phyloP scores from a whole-genome alignment of 2,797 vertebrate genomes.

The Notolepis coatsorum region DNA sequence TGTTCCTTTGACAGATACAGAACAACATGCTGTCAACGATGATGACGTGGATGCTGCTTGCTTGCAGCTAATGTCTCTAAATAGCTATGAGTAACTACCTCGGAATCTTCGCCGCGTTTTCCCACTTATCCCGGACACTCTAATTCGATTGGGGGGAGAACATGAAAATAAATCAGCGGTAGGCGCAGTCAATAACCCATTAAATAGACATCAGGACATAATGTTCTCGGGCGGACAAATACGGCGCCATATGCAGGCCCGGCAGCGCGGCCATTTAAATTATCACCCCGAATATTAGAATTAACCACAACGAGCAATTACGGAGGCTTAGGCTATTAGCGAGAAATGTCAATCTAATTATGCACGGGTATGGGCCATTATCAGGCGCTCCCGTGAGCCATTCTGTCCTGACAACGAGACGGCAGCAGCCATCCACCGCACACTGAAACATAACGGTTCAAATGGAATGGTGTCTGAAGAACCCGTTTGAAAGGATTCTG shows the following conservation, averaged over 20 bases:
- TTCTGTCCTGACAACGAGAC: constrained; percentile 18
- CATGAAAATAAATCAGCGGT: neutral
- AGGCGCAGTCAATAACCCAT: neutral
- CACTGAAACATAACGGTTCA: constrained; percentile 20
- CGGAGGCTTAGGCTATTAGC: constrained; percentile 58
- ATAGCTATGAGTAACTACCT: constrained; percentile 8
- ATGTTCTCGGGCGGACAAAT: constrained; percentile 33
- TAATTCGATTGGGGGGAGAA: constrained; percentile 10
- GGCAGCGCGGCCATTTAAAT: constrained; percentile 42
- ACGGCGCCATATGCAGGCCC: constrained; percentile 24
- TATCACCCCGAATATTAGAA: constrained; percentile 58
- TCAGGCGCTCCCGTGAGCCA: constrained; percentile 52
- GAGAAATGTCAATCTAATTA: constrained; percentile 78
- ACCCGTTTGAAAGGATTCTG: no score
- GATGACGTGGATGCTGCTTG: neutral
- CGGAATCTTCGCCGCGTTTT: neutral
- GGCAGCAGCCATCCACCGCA: constrained; percentile 14
- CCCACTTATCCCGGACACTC: neutral
- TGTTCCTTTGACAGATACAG: neutral
- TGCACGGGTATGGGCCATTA: constrained; percentile 52
- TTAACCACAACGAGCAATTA: constrained; percentile 65
- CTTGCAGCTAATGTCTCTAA: neutral
- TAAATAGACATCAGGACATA: constrained; percentile 30
- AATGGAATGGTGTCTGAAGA: neutral
- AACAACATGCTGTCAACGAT: neutral